Evolutionary conservation across 2,113 vertebrate species (phyloP).

Genomic region (Accipiter virgatus): DNA sequence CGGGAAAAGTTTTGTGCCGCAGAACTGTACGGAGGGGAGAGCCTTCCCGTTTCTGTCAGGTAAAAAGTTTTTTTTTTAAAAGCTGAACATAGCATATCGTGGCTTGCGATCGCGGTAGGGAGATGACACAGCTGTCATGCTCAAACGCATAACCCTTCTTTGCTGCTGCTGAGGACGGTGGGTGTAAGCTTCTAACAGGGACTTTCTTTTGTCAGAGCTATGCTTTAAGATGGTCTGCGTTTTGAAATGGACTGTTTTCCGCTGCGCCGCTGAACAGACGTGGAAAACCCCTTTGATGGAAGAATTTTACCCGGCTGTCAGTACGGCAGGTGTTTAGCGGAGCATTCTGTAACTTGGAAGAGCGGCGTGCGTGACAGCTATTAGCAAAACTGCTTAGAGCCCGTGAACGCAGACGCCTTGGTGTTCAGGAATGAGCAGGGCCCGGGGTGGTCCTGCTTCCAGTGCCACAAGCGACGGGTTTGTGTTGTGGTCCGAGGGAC

Average conservation of each 20-base stretch:
- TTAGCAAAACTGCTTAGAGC: neutral
- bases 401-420: rapidly evolving
- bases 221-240: rapidly evolving
- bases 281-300: rapidly evolving
- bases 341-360: rapidly evolving
- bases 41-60: neutral
- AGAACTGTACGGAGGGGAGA: rapidly evolving
- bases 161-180: neutral
- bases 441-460: rapidly evolving
- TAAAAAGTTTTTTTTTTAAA: neutral
- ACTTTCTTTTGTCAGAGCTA: rapidly evolving
- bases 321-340: rapidly evolving
- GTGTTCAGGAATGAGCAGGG: rapidly evolving
- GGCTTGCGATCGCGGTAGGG: rapidly evolving
- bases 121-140: rapidly evolving
- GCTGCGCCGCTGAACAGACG: rapidly evolving
- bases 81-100: rapidly evolving
- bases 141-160: rapidly evolving
- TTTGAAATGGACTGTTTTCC: rapidly evolving
- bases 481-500: neutral
- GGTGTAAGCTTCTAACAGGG: rapidly evolving
- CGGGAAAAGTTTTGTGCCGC: neutral
- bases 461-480: rapidly evolving
- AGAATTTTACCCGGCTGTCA: rapidly evolving
- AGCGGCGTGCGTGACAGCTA: rapidly evolving